A percentile compares a stretch with the other conserved stretches of the same genome.
phyloP scores from a whole-genome alignment of 1,140 invertebrate genomes.

The Helicoverpa armigera region DNA sequence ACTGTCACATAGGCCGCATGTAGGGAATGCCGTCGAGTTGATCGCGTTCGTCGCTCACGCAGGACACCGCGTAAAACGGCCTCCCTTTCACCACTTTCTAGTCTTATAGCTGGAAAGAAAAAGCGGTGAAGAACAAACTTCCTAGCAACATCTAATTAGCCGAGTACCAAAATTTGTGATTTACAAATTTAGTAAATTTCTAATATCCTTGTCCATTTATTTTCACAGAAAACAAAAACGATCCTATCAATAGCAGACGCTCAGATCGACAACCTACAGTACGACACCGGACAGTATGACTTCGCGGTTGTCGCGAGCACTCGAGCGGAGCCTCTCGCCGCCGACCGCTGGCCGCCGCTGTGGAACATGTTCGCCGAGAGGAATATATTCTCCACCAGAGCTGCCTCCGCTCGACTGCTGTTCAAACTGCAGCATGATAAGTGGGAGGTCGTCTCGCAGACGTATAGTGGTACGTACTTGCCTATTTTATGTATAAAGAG shows the following conservation, averaged over 20 bases:
- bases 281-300: constrained; percentile 72
- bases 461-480: constrained; percentile 58
- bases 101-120: no score
- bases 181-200: no score
- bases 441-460: constrained; percentile 59
- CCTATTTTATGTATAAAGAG: neutral
- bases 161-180: no score
- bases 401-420: constrained; percentile 55
- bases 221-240: constrained; percentile 61
- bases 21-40: no score
- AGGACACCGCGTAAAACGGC: no score
- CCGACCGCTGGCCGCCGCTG: constrained; percentile 66
- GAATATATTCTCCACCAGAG: constrained; percentile 46
- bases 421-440: constrained; percentile 55
- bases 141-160: no score
- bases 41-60: no score
- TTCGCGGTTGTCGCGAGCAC: constrained; percentile 77
- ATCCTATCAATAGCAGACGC: constrained; percentile 66
- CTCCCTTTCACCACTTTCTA: no score
- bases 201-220: no score
- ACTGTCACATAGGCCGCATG: no score
- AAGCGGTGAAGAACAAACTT: no score
- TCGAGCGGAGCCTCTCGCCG: constrained; percentile 15
- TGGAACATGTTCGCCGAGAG: constrained; percentile 66
- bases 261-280: constrained; percentile 76